A percentile compares a stretch with the other conserved stretches of the same genome.
Evolutionary conservation across 2,797 vertebrate genomes (phyloP).

Genomic region (Acanthurus tractus): DNA sequence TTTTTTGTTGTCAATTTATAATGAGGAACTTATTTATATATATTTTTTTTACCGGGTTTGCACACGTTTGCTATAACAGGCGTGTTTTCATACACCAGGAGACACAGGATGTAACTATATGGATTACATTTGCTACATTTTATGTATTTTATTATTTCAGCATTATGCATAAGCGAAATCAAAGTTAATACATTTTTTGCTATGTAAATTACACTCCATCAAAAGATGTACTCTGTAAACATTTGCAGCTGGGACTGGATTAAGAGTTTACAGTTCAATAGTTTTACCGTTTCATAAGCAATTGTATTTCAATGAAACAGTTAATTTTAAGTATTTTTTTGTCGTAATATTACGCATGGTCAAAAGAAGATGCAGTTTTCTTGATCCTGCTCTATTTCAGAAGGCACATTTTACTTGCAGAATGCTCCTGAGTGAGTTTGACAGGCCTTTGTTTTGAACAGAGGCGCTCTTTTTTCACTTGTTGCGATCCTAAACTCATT

Average conservation of each 20-base stretch:
- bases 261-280: background rate
- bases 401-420: background rate
- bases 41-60: background rate
- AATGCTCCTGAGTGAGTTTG: constrained; percentile 49
- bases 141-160: constrained; percentile 54
- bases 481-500: constrained; percentile 72
- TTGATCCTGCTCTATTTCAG: background rate
- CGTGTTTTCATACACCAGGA: background rate
- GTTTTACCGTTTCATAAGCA: background rate
- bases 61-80: background rate
- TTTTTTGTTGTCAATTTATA: constrained; percentile 48
- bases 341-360: background rate
- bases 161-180: background rate
- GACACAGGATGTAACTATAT: background rate
- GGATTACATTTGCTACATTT: constrained; percentile 22
- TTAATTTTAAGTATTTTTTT: background rate
- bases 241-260: background rate
- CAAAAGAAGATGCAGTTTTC: too few species aligned
- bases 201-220: background rate
- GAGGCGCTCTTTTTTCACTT: constrained; percentile 73
- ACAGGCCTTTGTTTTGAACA: constrained; percentile 77
- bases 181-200: background rate
- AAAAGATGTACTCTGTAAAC: constrained; percentile 15
- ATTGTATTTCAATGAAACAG: background rate
- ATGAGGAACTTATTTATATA: background rate